phyloP scores from a whole-genome alignment of 2,113 vertebrate species.

The Sisor rabdophorus region DNA sequence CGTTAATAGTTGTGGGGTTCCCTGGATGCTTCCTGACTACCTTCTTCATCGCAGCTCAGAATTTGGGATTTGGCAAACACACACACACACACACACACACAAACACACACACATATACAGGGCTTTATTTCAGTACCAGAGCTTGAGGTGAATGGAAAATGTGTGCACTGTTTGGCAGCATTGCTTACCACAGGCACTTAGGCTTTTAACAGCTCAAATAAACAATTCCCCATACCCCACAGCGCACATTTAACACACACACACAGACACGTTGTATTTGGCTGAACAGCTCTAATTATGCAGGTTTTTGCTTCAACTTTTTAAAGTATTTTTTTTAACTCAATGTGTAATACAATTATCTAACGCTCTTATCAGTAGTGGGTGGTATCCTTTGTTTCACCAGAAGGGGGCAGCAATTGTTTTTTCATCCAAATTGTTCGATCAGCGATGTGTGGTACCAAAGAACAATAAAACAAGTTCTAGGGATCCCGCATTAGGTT shows the following conservation, averaged over 20 bases:
- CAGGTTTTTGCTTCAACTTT: neutral
- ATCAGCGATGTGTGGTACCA: neutral
- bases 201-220: conserved; percentile 38
- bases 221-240: conserved; percentile 26
- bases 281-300: neutral
- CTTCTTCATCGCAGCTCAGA: conserved; percentile 32
- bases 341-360: neutral
- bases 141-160: conserved; percentile 42
- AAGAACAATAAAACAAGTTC: neutral
- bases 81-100: conserved; percentile 26
- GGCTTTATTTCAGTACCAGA: conserved; percentile 46
- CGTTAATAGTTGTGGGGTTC: conserved; percentile 57
- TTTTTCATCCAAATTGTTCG: neutral
- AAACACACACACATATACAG: conserved; percentile 36
- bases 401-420: conserved; percentile 42
- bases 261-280: conserved; percentile 5
- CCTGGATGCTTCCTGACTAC: conserved; percentile 56
- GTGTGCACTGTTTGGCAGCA: conserved; percentile 40
- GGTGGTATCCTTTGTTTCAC: conserved; percentile 29
- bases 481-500: neutral
- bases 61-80: conserved; percentile 43
- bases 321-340: neutral
- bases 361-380: neutral
- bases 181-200: conserved; percentile 38
- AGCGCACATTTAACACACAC: conserved; percentile 20